Conservation (phyloP, 2,888 invertebrate species). For the Plemyria rubiginata region DNA sequence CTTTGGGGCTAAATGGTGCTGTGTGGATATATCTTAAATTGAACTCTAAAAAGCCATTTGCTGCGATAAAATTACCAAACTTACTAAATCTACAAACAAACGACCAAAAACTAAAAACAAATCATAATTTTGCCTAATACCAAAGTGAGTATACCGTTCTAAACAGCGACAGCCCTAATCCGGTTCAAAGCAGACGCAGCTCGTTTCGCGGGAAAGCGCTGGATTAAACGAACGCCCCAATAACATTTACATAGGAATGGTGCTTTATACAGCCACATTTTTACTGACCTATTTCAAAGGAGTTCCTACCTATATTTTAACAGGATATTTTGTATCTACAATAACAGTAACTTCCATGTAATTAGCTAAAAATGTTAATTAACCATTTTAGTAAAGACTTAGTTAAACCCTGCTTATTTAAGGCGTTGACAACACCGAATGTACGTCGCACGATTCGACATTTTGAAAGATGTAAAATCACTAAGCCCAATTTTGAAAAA, state of each 20-base stretch:
- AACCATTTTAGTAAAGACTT: not conserved
- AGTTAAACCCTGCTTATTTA: too few relatives aligned
- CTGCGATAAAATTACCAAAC: not conserved
- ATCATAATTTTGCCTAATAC: conserved; percentile 40
- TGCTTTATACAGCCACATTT: conserved; percentile 66
- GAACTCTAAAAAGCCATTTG: not conserved
- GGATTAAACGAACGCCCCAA: conserved; percentile 79
- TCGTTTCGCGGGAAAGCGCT: conserved; percentile 69
- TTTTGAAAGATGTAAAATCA: too few relatives aligned
- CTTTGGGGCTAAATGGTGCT: too few relatives aligned
- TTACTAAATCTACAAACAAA: conserved; percentile 21
- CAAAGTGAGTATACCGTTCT: conserved; percentile 44
- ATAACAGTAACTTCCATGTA: not conserved
- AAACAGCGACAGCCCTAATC: conserved; percentile 72
- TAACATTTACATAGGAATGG: conserved; percentile 82
- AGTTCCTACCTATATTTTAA: conserved; percentile 54
- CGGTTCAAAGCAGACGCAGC: conserved; percentile 73
- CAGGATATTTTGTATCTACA: conserved; percentile 44
- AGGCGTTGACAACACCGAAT: too few relatives aligned
- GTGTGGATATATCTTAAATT: not conserved
- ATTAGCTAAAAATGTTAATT: conserved; percentile 3
- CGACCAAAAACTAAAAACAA: conserved; percentile 37
- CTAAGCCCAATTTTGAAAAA: too few relatives aligned
- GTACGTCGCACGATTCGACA: too few relatives aligned
- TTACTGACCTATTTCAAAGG: conserved; percentile 68